Base-by-base conservation (phyloP, 2,113 vertebrate species). In the Platysteira castanea region DNA sequence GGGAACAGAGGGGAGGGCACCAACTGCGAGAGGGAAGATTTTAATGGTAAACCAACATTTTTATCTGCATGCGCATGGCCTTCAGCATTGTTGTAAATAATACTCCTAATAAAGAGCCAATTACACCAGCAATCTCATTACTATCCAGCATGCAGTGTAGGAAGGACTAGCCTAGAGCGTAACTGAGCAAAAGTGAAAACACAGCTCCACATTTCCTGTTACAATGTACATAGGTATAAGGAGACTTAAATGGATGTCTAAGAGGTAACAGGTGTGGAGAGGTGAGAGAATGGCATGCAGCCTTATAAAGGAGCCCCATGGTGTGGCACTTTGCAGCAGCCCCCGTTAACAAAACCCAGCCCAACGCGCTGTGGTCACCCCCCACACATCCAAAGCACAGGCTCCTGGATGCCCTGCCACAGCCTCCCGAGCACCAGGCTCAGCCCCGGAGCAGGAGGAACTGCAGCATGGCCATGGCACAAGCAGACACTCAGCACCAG, bases 41-140 rank as follows among this genome's bases (percentile, higher is more conserved):
- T 83, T 76, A 30, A 53, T 35, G 10, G 23, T 70, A 77, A 78
- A 81, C 28, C 9, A 39, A 31, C 47, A 70, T 35, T 49, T 91
- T 89, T 69, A 42, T 74, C 89, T 92, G 73, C 37, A 28, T 50
- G 64, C 76, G 75, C 30, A 23, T 64, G 68, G 86, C 80, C 87
- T 86, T 93, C 83, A 91, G 93, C 64, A 18, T 74, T 54, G 47
- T 35, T 96, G 93, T 96, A 96, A 96, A 96, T 96, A 96, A 95
- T 95, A 78, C 52, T 75, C 64, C 71, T 92, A 95, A 97, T 95
- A 93, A 96, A 95, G 94, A 95, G 83, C 64, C 83, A 92, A 75
- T 96, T 93, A 95, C 68, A 79, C 52, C 70, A 86, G 47, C 86
- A 95, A 71, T 89, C 86, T 90, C 64, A 78, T 95, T 95, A 86